These are phyloP conservation scores for Anarhynchus alexandrinus DNA, from an alignment of 2,113 vertebrate genomes.

Conservation along the genomic window DNA sequence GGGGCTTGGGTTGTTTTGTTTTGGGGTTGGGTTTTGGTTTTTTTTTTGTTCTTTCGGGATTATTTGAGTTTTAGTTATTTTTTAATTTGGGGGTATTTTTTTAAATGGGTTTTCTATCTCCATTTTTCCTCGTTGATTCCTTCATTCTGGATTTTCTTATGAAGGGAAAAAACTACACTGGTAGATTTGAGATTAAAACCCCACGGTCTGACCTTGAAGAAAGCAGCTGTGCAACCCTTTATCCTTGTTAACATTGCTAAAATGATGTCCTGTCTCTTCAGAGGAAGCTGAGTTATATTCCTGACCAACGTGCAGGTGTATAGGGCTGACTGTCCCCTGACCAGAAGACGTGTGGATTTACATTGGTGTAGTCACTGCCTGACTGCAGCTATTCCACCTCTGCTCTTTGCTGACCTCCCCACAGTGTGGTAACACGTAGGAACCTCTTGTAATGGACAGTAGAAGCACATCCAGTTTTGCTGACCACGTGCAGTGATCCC, in stretches of 20 bases:
- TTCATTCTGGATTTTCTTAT: not conserved
- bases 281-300: not conserved
- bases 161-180: not conserved
- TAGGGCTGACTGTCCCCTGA: not conserved
- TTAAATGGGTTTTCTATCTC: not conserved
- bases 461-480: not conserved
- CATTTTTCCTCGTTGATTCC: not conserved
- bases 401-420: not conserved
- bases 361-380: too few species aligned
- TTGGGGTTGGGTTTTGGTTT: too few species aligned
- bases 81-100: not conserved
- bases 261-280: not conserved
- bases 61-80: not conserved
- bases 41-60: not conserved
- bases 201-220: not conserved
- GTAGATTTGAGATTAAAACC: not conserved
- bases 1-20: not conserved
- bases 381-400: not conserved
- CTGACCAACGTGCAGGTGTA: not conserved
- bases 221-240: not conserved
- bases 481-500: not conserved
- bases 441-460: rapidly evolving
- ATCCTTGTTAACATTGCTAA: not conserved
- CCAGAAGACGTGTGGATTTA: not conserved
- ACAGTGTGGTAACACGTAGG: rapidly evolving